Evolutionary conservation across 2,888 invertebrate genomes (phyloP).

Genomic region (Harmothoe impar): DNA sequence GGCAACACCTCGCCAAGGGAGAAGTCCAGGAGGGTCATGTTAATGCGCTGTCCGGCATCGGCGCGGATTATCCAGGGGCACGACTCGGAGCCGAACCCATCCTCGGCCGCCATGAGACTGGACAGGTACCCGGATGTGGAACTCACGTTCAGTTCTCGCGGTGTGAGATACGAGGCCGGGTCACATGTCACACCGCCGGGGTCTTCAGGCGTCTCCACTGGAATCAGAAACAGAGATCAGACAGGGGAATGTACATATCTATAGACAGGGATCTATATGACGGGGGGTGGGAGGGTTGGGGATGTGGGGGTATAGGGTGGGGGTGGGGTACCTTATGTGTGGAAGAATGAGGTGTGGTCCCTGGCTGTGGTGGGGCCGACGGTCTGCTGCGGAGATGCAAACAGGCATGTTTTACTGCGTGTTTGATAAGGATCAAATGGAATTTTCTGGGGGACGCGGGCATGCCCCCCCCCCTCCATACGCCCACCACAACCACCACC

Average conservation of each 20-base stretch:
- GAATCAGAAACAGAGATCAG: not conserved
- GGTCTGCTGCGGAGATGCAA: not conserved
- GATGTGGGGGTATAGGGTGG: not conserved
- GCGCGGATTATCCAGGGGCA: slow-evolving; percentile 61
- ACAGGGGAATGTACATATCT: not conserved
- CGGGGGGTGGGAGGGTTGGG: not conserved
- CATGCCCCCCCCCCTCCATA: too few relatives aligned
- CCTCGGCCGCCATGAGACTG: slow-evolving; percentile 58
- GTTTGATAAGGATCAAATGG: not conserved
- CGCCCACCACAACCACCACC: too few relatives aligned
- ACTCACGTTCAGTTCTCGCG: slow-evolving; percentile 57
- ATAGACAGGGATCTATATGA: not conserved
- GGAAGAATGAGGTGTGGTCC: too few relatives aligned
- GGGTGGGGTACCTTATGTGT: not conserved
- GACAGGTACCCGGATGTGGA: slow-evolving; percentile 54
- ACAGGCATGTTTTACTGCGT: not conserved
- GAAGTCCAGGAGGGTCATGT: slow-evolving; percentile 63
- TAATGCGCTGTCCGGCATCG: slow-evolving; percentile 59
- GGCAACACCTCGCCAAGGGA: slow-evolving; percentile 30
- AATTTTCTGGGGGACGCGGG: too few relatives aligned
- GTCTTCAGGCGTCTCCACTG: slow-evolving; percentile 39
- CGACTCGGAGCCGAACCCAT: slow-evolving; percentile 53
- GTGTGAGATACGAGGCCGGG: slow-evolving; percentile 37
- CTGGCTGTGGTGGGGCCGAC: not conserved
- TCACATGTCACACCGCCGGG: not conserved